Conservation (phyloP, 2,797 vertebrate species). For the Okamejei kenojei region DNA sequence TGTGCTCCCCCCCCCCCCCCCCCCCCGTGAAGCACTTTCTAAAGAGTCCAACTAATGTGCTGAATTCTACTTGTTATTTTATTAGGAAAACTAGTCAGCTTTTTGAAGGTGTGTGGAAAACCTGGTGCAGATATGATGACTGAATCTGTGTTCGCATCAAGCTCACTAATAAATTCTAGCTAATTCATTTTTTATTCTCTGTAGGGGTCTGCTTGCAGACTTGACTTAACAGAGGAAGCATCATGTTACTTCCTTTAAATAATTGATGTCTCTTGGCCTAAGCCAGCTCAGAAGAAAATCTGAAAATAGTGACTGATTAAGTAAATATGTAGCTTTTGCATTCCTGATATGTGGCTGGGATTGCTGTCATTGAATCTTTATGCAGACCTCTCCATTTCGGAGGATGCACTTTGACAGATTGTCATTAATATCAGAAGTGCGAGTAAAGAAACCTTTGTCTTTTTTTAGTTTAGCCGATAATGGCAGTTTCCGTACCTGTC, state of each 20-base stretch:
- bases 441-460: conserved; percentile 14
- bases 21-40: conserved; percentile 64
- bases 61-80: conserved; percentile 25
- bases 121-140: conserved; percentile 49
- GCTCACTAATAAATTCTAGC: conserved; percentile 88
- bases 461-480: conserved; percentile 4
- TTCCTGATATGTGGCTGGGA: conserved; percentile 38
- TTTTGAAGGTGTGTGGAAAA: conserved; percentile 53
- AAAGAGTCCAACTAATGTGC: conserved; percentile 43
- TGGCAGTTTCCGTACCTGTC: neutral
- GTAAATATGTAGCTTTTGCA: conserved; percentile 59
- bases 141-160: conserved; percentile 68
- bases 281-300: conserved; percentile 71
- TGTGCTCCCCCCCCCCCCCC: conserved; percentile 59
- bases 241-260: conserved; percentile 98
- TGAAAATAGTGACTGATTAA: conserved; percentile 78
- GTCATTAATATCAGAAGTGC: conserved; percentile 40
- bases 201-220: conserved; percentile 86
- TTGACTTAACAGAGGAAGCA: conserved; percentile 98
- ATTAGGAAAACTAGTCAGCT: conserved; percentile 54
- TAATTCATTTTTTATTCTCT: conserved; percentile 99
- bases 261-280: conserved; percentile 85
- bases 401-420: conserved; percentile 49
- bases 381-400: conserved; percentile 38
- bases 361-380: conserved; percentile 52